phyloP scores from a whole-genome alignment of 2,888 invertebrate genomes.

The Dasypolia templi region DNA sequence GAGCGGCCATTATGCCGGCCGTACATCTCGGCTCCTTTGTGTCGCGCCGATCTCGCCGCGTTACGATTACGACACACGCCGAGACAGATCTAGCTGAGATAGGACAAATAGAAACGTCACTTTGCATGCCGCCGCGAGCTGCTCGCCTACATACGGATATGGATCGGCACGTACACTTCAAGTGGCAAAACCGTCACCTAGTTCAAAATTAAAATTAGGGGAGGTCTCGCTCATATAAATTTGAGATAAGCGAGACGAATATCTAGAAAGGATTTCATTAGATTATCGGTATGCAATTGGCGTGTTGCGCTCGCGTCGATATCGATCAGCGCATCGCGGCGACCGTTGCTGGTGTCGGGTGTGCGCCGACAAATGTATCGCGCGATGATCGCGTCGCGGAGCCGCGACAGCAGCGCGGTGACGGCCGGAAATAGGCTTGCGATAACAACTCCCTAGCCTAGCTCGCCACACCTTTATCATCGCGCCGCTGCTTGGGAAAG shows the following conservation, averaged over 20 bases:
- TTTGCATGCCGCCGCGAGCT: conserved; percentile 85
- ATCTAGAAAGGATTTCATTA: conserved; percentile 79
- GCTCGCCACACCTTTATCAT: conserved; percentile 85
- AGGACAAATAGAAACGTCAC: conserved; percentile 89
- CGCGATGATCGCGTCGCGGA: conserved; percentile 84
- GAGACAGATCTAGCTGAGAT: conserved; percentile 88
- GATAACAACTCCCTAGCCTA: conserved; percentile 88
- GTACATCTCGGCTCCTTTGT: conserved; percentile 89
- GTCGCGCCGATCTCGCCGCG: conserved; percentile 85
- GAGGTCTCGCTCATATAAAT: conserved; percentile 57
- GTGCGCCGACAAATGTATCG: conserved; percentile 89
- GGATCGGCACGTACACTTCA: conserved; percentile 79
- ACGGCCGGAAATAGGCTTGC: conserved; percentile 89
- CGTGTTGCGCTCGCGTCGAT: conserved; percentile 80
- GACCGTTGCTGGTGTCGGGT: conserved; percentile 75
- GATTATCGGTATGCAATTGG: conserved; percentile 86
- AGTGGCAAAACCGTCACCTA: conserved; percentile 83
- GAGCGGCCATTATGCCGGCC: conserved; percentile 85
- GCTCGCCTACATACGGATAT: conserved; percentile 80
- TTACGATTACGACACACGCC: conserved; percentile 87
- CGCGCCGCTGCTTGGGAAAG: conserved; percentile 85
- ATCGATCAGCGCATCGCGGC: conserved; percentile 80
- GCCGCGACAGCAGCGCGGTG: conserved; percentile 81
- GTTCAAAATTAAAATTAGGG: conserved; percentile 71
- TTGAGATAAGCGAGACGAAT: conserved; percentile 63